Percentiles rank a stretch among this genome's conserved stretches.
phyloP scores from a whole-genome alignment of 2,797 vertebrate species.

The Gila robusta region DNA sequence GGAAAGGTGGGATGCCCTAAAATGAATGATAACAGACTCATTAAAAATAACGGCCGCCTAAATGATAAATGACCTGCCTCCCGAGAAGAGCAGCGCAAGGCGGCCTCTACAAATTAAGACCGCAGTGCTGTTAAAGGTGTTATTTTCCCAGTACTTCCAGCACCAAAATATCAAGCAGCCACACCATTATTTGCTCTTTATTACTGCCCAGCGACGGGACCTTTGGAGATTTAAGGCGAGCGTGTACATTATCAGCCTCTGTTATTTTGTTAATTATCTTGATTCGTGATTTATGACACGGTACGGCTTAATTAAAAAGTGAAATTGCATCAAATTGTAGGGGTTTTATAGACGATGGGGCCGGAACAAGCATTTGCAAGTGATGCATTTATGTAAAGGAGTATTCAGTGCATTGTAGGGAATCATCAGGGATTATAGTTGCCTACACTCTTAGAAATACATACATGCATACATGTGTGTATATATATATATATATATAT shows the following conservation, averaged over 20 bases:
- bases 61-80: conserved; percentile 82
- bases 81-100: conserved; percentile 79
- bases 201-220: conserved; percentile 55
- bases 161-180: conserved; percentile 69
- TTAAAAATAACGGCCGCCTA: conserved; percentile 86
- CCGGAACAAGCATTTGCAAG: conserved; percentile 28
- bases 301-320: conserved; percentile 65
- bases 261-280: conserved; percentile 65
- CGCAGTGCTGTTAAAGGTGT: conserved; percentile 74
- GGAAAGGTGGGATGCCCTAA: conserved; percentile 87
- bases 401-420: conserved; percentile 51
- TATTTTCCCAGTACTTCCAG: conserved; percentile 65
- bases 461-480: too few relatives aligned
- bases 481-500: too few relatives aligned
- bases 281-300: conserved; percentile 62
- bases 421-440: conserved; percentile 42
- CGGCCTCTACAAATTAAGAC: conserved; percentile 82
- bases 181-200: conserved; percentile 63
- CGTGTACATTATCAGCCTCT: conserved; percentile 55
- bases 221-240: conserved; percentile 58
- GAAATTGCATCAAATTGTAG: conserved; percentile 59
- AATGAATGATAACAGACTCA: conserved; percentile 90
- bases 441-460: not conserved
- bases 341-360: conserved; percentile 53
- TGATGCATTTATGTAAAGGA: conserved; percentile 56